Base-by-base conservation (phyloP, 1,140 invertebrate species). In the Aphelinus certus region DNA sequence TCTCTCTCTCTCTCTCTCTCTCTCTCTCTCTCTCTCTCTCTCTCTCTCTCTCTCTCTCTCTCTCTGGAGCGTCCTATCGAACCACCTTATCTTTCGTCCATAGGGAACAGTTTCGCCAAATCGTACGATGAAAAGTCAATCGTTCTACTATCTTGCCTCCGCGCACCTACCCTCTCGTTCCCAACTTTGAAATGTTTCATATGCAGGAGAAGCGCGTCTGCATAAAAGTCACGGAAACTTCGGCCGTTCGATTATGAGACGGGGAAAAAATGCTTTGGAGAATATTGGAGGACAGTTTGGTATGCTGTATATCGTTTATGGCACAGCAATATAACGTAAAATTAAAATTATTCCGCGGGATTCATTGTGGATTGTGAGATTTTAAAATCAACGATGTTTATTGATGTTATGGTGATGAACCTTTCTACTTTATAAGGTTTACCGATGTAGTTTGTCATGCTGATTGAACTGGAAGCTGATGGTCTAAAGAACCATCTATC, bases 71-170 rank as follows among this genome's bases (percentile, higher is more conserved):
- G 51, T 53, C 51, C 78, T 75, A 83, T 82, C 76, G 79, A 78
- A 78, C 26, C 26, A 26, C 77, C 79, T 85, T 86, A 86, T 85
- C 83, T 69, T 4, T n/a, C 9, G 66, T 78, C 83, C 83, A 57
- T 77, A 70, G 83, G 84, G 83, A 84, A 82, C 81, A 78, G 79
- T 84, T 85, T 81, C 80, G 82, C 82, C 81, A 81, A 85, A 85
- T 82, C 78, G 80, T 77, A 82, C 83, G 81, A 73, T 73, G 66
- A 85, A 85, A 83, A 81, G 75, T 77, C 81, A 79, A 81, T 84
- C 79, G 73, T 46, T 65, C 55, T 46, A 46, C 55, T 53, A 10
- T 26, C 55, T 26, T 57, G 7, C 62, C 55, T 26, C 51, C 51
- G 4, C 51, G 4, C 9, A 26, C 9, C 10, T 43, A 62, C 49